Evolutionary conservation across 2,888 invertebrate species (phyloP).

Genomic region (Phaedon cochleariae): DNA sequence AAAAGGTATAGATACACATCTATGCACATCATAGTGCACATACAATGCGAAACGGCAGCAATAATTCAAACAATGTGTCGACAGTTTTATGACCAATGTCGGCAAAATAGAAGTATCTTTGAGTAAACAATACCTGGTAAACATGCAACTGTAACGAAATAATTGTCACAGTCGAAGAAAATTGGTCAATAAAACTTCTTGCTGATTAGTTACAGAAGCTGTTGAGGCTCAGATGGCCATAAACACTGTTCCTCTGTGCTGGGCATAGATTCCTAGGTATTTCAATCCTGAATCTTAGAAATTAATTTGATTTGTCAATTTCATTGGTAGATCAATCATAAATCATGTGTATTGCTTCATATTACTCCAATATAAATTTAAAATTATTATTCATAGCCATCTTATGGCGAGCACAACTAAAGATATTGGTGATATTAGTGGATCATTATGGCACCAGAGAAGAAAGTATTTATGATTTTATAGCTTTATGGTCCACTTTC

Average conservation of each 20-base stretch:
- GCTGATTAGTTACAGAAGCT: conserved; percentile 22
- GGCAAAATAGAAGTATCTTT: conserved; percentile 17
- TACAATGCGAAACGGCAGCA: too few relatives aligned
- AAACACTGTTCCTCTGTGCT: not conserved
- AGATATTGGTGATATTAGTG: not conserved
- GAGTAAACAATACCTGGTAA: conserved; percentile 17
- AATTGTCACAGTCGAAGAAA: conserved; percentile 16
- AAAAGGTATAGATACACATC: too few relatives aligned
- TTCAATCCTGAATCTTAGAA: too few relatives aligned
- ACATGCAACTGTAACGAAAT: conserved; percentile 19
- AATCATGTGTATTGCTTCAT: too few relatives aligned
- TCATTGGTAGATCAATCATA: too few relatives aligned
- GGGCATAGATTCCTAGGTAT: too few relatives aligned
- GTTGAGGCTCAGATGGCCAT: conserved; percentile 7
- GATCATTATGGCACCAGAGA: conserved; percentile 9
- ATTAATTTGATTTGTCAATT: too few relatives aligned
- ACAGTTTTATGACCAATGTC: conserved; percentile 19
- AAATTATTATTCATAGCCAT: not conserved
- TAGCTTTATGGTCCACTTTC: conserved; percentile 51
- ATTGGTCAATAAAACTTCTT: conserved; percentile 24
- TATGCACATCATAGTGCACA: too few relatives aligned
- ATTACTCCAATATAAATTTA: not conserved
- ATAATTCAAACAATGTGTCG: conserved; percentile 24
- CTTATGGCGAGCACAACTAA: not conserved
- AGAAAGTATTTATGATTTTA: conserved; percentile 49